Base-by-base conservation (phyloP, 2,113 vertebrate genomes). In the Antechinus stuartii region DNA sequence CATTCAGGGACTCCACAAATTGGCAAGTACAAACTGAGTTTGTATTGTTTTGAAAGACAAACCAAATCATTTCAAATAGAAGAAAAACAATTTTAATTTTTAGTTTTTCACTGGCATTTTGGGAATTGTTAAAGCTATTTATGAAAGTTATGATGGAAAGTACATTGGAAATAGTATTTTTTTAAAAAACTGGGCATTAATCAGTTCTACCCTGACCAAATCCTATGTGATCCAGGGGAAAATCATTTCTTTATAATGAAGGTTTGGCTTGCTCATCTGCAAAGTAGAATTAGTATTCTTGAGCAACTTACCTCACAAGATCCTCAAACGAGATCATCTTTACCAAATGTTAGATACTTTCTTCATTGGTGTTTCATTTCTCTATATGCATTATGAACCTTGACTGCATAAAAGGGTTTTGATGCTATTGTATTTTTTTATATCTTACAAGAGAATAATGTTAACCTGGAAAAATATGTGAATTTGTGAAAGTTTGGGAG, bases 381-480 rank as follows among this genome's bases (percentile, higher is more conserved):
- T 52, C 25, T 53, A 23, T 54, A 57, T 57, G 92, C 12, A 30
- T 2, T 54, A 8, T 56, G 56, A 16, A 8, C 57, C 4, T 95
- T 91, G 92, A 25, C 68, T 53, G 50, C 91, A 52, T 50, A 54
- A 52, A 26, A 84, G 0, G 42, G 57, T 0, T 90, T 8, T 54
- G 24, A 26, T 50, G 49, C 11, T 76, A 46, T 54, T 95, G 46
- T 46, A 8, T 50, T 91, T 61, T 49, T 56, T 68, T 52, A 42
- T 24, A 35, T 76, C 95, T 93, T 54, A 1, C 22, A 91, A 92
- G 10, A 91, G 42, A 27, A 5, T 42, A n/a, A 84, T 56, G 30
- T 94, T 61, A 89, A 93, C 84, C 68, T 42, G 6, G 92, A 47
- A 96, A 96, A 95, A 89, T 92, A 89, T 84, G 91, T 27, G 5